Percentiles rank a stretch among this genome's conserved stretches.
These are phyloP conservation scores for Meteorus cinctellus DNA, from an alignment of 2,888 invertebrate genomes.

Conservation along the genomic window DNA sequence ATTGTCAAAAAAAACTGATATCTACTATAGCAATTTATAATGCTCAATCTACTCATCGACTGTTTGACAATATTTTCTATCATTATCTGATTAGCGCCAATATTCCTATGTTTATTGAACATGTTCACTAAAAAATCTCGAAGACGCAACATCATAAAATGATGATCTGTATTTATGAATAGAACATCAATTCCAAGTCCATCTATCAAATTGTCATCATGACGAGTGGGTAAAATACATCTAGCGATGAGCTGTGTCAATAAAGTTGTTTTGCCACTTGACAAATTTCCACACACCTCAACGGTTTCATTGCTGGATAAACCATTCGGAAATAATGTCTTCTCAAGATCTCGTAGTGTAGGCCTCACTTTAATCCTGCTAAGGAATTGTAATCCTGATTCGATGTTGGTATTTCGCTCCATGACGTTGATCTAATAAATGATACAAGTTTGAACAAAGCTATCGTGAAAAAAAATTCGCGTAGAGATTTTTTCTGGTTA, in stretches of 20 bases:
- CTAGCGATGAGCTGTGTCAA: conserved; percentile 74
- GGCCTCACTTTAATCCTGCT: conserved; percentile 75
- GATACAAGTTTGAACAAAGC: not conserved
- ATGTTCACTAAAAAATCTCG: conserved; percentile 65
- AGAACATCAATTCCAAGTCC: conserved; percentile 73
- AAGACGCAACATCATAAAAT: conserved; percentile 72
- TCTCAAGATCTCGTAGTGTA: conserved; percentile 73
- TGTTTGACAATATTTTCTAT: conserved; percentile 59
- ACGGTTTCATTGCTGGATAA: conserved; percentile 71
- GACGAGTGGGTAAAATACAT: conserved; percentile 71
- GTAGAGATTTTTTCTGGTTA: not conserved
- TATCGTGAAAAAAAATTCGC: not conserved
- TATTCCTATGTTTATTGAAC: conserved; percentile 57
- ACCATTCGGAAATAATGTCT: conserved; percentile 73
- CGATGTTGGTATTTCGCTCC: conserved; percentile 62
- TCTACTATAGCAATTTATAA: conserved; percentile 71
- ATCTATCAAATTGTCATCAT: conserved; percentile 61
- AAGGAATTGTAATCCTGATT: conserved; percentile 78
- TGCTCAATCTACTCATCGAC: conserved; percentile 67
- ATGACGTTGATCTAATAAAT: not conserved
- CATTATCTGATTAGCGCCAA: conserved; percentile 34
- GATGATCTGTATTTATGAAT: conserved; percentile 75
- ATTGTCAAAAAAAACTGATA: conserved; percentile 68
- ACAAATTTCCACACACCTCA: conserved; percentile 74
- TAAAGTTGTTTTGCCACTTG: conserved; percentile 74